These are phyloP conservation scores for Macaria notata DNA, from an alignment of 2,888 invertebrate species.

Conservation along the genomic window DNA sequence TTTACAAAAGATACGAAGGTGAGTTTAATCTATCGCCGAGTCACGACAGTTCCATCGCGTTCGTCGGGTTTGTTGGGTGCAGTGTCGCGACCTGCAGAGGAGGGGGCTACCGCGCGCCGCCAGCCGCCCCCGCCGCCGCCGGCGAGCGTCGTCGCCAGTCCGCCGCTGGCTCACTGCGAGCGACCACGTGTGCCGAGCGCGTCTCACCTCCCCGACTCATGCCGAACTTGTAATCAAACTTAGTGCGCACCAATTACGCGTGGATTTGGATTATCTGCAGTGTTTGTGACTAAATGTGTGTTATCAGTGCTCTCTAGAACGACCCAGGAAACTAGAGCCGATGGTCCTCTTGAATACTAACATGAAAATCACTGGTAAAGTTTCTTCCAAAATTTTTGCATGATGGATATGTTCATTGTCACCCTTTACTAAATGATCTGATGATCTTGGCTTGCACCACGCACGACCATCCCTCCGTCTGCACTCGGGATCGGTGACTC, in stretches of 20 bases:
- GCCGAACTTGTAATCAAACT: conserved; percentile 64
- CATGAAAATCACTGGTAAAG: conserved; percentile 80
- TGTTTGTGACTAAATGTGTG: conserved; percentile 72
- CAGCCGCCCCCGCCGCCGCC: conserved; percentile 35
- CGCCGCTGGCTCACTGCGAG: conserved; percentile 48
- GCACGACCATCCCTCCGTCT: conserved; percentile 55
- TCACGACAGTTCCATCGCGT: conserved; percentile 59
- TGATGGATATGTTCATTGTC: conserved; percentile 61
- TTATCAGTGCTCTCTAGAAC: conserved; percentile 50
- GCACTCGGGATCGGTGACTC: conserved; percentile 39
- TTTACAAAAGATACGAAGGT: conserved; percentile 55
- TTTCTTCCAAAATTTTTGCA: conserved; percentile 62
- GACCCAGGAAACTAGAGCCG: conserved; percentile 61
- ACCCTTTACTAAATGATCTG: conserved; percentile 59
- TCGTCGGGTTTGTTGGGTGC: conserved; percentile 63
- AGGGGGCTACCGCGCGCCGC: conserved; percentile 54
- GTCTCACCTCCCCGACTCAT: conserved; percentile 39
- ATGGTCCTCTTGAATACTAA: conserved; percentile 80
- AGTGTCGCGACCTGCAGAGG: conserved; percentile 48
- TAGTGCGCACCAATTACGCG: conserved; percentile 53
- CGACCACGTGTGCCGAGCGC: conserved; percentile 41
- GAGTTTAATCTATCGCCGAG: conserved; percentile 58
- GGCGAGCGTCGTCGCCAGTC: conserved; percentile 52
- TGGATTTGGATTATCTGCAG: conserved; percentile 69
- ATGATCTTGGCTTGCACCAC: conserved; percentile 78